These are phyloP conservation scores for Nephila pilipes DNA, from an alignment of 1,140 invertebrate species.

Conservation along the genomic window DNA sequence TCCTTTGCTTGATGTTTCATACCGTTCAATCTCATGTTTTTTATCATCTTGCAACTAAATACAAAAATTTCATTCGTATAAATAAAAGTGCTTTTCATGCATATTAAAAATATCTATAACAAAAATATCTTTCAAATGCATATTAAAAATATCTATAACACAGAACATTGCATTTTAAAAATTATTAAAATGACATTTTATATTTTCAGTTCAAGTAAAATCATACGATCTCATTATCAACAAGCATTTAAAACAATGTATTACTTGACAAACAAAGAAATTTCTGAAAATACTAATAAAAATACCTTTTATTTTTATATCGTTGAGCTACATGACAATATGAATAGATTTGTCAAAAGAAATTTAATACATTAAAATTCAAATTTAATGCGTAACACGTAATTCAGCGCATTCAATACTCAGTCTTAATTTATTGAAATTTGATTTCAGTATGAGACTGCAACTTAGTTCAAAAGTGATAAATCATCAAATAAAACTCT, in stretches of 20 bases:
- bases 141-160: neutral
- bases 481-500: neutral
- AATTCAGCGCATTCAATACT: neutral
- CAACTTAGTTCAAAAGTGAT: neutral
- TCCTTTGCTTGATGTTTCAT: conserved; percentile 79
- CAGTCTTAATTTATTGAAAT: neutral
- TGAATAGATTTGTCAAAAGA: neutral
- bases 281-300: too few relatives aligned
- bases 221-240: too few relatives aligned
- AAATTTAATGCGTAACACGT: too few relatives aligned
- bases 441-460: neutral
- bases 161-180: neutral
- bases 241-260: too few relatives aligned
- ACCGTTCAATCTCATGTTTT: conserved; percentile 77
- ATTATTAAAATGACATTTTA: neutral
- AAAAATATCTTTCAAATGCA: neutral
- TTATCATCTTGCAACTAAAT: neutral
- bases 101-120: neutral
- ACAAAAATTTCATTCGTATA: neutral
- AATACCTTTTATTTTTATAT: too few relatives aligned
- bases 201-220: neutral
- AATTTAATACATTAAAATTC: neutral
- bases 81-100: neutral
- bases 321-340: neutral
- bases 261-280: too few relatives aligned